Conservation (phyloP, 2,888 invertebrate species). For the Sclerodermus sp. region DNA sequence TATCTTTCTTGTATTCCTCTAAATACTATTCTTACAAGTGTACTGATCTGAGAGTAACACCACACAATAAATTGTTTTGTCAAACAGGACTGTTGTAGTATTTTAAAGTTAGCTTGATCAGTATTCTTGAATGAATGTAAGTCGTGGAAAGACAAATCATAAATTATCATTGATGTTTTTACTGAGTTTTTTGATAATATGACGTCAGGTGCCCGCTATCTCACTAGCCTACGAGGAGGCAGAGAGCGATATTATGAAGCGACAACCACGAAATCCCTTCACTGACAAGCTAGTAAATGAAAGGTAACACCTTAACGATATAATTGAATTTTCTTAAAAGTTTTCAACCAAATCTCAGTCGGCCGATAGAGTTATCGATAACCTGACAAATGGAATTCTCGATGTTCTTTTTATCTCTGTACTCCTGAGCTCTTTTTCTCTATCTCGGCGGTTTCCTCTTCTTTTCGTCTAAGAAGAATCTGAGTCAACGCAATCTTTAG, state of each 20-base stretch:
- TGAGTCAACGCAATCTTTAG: too few relatives aligned
- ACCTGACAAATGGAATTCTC: constrained; percentile 18
- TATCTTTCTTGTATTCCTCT: too few relatives aligned
- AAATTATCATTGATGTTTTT: constrained; percentile 36
- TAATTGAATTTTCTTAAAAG: constrained; percentile 24
- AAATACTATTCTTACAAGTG: too few relatives aligned
- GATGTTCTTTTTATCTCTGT: constrained; percentile 5
- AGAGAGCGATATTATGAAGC: constrained; percentile 86
- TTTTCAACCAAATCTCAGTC: constrained; percentile 19
- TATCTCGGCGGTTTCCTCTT: too few relatives aligned
- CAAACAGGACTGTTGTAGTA: too few relatives aligned
- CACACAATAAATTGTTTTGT: too few relatives aligned
- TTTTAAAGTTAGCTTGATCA: neutral
- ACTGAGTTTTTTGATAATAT: constrained; percentile 56
- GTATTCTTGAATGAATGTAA: constrained; percentile 26
- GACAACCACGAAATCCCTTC: constrained; percentile 79
- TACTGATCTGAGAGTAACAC: too few relatives aligned
- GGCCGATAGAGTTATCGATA: constrained; percentile 26
- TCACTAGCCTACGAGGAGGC: constrained; percentile 86
- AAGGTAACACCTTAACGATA: constrained; percentile 61
- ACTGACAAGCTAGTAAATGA: constrained; percentile 84
- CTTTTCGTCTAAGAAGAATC: too few relatives aligned
- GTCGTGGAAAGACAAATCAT: constrained; percentile 26
- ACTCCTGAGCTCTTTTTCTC: too few relatives aligned
- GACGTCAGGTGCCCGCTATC: constrained; percentile 73